Conservation (phyloP, 1,140 invertebrate genomes). For the Papilio helenus region DNA sequence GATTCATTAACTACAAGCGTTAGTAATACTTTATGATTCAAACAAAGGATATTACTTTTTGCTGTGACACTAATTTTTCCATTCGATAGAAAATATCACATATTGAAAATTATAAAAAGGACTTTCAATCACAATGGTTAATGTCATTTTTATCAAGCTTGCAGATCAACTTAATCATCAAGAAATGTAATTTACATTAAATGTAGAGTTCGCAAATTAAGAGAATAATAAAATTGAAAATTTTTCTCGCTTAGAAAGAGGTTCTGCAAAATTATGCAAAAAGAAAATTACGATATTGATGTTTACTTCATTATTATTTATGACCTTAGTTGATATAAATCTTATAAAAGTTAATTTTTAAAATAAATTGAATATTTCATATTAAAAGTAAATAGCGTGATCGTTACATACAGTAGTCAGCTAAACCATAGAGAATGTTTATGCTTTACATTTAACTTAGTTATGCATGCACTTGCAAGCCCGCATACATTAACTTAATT, state of each 20-base stretch:
- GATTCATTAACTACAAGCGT: background rate
- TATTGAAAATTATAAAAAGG: conserved; percentile 6
- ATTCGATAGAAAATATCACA: background rate
- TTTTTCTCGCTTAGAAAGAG: too few species aligned
- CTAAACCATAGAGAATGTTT: background rate
- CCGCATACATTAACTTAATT: conserved; percentile 15
- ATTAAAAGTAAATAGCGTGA: background rate
- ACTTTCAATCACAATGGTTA: background rate
- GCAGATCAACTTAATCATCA: background rate
- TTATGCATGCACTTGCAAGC: conserved; percentile 2
- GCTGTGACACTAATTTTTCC: background rate
- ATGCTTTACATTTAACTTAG: background rate
- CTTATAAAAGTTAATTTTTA: too few species aligned
- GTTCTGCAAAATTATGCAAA: too few species aligned
- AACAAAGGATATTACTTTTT: conserved; percentile 24
- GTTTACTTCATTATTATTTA: too few species aligned
- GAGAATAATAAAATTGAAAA: background rate
- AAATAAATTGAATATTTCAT: too few species aligned
- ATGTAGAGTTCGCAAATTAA: background rate
- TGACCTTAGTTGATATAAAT: too few species aligned
- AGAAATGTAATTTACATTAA: background rate
- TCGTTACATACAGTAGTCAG: background rate
- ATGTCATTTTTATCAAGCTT: background rate
- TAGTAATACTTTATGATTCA: conserved; percentile 17
- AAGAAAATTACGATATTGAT: too few species aligned